Conservation (phyloP, 2,888 invertebrate species). For the Gibbula magus region DNA sequence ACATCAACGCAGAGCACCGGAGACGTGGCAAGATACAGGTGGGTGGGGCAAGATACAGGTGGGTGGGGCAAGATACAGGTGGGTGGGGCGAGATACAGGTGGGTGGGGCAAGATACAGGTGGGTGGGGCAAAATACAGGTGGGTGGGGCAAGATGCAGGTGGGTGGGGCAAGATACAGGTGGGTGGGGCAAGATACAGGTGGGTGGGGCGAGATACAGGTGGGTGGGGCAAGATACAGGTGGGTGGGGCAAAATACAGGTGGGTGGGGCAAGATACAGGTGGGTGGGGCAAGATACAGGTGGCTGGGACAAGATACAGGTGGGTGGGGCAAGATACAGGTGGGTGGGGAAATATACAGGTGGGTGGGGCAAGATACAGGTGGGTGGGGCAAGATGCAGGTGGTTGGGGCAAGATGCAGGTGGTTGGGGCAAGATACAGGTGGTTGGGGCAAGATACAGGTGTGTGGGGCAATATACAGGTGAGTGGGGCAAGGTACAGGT, state of each 20-base stretch:
- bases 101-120: conserved; percentile 30
- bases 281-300: conserved; percentile 71
- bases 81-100: conserved; percentile 73
- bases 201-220: conserved; percentile 73
- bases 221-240: conserved; percentile 30
- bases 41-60: conserved; percentile 50
- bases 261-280: conserved; percentile 30
- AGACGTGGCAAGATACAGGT: conserved; percentile 73
- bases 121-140: conserved; percentile 73
- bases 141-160: conserved; percentile 29
- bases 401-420: too few species aligned
- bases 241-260: conserved; percentile 73
- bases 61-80: conserved; percentile 30
- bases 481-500: conserved; percentile 74
- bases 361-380: conserved; percentile 73
- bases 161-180: conserved; percentile 73
- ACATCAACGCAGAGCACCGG: conserved; percentile 72
- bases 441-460: conserved; percentile 29
- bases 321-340: conserved; percentile 30
- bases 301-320: conserved; percentile 73
- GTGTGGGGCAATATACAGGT: too few species aligned
- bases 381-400: conserved; percentile 29
- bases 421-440: conserved; percentile 74
- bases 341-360: too few species aligned
- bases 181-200: conserved; percentile 30